phyloP scores from a whole-genome alignment of 2,888 invertebrate species.

The Melolontha melolontha region DNA sequence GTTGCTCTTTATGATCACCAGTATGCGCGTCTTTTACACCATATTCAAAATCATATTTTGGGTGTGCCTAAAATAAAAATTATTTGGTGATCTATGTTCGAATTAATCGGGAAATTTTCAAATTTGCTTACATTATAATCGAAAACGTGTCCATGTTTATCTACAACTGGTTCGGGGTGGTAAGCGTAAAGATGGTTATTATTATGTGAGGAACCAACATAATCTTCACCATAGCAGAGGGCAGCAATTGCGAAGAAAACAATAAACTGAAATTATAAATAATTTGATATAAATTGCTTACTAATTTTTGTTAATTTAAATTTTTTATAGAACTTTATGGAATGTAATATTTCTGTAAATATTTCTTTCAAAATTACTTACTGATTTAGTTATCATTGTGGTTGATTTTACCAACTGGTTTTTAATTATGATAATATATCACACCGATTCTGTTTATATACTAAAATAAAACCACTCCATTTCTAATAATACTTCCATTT shows the following conservation, averaged over 20 bases:
- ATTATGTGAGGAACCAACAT: slow-evolving; percentile 16
- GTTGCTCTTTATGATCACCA: slow-evolving; percentile 60
- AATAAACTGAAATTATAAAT: background rate
- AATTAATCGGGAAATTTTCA: background rate
- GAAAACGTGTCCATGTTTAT: slow-evolving; percentile 2
- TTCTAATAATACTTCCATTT: too few species aligned
- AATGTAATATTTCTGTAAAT: too few species aligned
- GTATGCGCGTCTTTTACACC: slow-evolving; percentile 62
- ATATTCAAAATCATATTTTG: slow-evolving; percentile 60
- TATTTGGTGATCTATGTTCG: background rate
- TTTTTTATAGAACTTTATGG: too few species aligned
- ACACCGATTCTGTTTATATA: too few species aligned
- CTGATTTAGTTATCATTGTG: too few species aligned
- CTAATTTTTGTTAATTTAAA: too few species aligned
- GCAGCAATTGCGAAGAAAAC: background rate
- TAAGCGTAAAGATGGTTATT: slow-evolving; percentile 10
- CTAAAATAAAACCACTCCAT: too few species aligned
- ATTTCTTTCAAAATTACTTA: too few species aligned
- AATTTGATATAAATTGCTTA: too few species aligned
- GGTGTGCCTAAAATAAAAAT: slow-evolving; percentile 37
- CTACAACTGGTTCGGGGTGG: slow-evolving; percentile 1
- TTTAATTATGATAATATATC: too few species aligned
- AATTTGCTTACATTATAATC: slow-evolving; percentile 9
- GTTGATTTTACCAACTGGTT: too few species aligned
- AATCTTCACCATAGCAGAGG: background rate